Evolutionary conservation across 2,888 invertebrate genomes (phyloP).

Genomic region (Craniophora ligustri): DNA sequence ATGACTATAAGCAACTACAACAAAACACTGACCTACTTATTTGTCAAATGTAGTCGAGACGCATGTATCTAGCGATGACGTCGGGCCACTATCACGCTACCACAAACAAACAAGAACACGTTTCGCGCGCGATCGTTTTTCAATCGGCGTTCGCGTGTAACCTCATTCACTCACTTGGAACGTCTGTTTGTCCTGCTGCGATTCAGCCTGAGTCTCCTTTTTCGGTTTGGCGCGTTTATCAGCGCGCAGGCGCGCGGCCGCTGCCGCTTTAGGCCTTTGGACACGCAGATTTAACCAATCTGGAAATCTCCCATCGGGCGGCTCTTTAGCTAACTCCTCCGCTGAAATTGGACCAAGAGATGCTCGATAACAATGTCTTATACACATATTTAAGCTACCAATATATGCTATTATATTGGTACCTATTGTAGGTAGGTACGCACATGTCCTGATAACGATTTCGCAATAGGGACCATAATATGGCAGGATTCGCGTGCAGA

Average conservation of each 20-base stretch:
- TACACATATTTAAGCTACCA: no score
- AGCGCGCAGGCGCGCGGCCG: constrained; percentile 75
- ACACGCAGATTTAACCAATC: constrained; percentile 83
- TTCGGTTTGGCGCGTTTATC: constrained; percentile 73
- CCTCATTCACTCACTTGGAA: constrained; percentile 76
- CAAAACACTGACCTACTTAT: constrained; percentile 52
- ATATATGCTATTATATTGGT: no score
- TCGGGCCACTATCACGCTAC: constrained; percentile 45
- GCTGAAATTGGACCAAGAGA: constrained; percentile 69
- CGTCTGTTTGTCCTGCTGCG: constrained; percentile 66
- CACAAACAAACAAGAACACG: constrained; percentile 58
- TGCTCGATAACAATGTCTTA: constrained; percentile 15
- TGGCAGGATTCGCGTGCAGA: constrained; percentile 59
- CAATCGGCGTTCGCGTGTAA: constrained; percentile 55
- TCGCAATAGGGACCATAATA: constrained; percentile 8
- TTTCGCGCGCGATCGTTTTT: constrained; percentile 61
- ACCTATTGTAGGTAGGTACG: background rate
- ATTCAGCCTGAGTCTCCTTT: constrained; percentile 55
- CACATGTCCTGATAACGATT: constrained; percentile 23
- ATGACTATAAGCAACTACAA: constrained; percentile 25
- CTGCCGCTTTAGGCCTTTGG: constrained; percentile 74
- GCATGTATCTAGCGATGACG: constrained; percentile 35
- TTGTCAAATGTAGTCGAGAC: constrained; percentile 52
- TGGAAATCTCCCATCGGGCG: constrained; percentile 80
- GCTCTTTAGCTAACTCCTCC: constrained; percentile 82